Percentiles rank a stretch among this genome's conserved stretches.
Evolutionary conservation across 2,113 vertebrate genomes (phyloP).

Genomic region (Hipposideros armiger): DNA sequence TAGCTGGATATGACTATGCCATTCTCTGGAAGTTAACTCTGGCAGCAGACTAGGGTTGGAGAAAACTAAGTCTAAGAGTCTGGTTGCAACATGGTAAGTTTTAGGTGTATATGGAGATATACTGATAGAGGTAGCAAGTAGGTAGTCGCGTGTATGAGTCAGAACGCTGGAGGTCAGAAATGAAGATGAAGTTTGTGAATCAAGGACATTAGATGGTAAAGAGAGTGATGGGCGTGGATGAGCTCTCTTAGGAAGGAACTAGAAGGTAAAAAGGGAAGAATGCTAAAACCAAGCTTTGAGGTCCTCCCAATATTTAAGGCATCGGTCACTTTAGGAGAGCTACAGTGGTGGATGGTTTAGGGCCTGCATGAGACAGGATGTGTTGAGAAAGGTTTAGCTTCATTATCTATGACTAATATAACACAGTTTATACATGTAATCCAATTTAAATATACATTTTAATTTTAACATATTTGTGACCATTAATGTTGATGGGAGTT

Average conservation of each 20-base stretch:
- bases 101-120: neutral
- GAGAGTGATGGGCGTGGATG: neutral
- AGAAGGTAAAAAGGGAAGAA: neutral
- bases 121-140: neutral
- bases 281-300: neutral
- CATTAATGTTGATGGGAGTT: neutral
- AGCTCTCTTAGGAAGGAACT: neutral
- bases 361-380: neutral
- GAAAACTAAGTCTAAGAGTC: neutral
- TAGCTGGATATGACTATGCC: rapidly evolving
- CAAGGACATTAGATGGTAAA: no score
- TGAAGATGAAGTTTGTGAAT: neutral
- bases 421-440: neutral
- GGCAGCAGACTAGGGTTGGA: neutral
- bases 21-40: neutral
- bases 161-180: neutral
- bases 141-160: neutral
- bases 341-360: neutral
- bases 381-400: neutral
- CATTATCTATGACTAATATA: neutral
- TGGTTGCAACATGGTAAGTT: neutral
- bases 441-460: neutral
- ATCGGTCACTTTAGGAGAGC: neutral
- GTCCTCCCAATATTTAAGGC: neutral
- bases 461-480: neutral